Conservation (phyloP, 2,113 vertebrate genomes). For the Spheniscus mendiculus region DNA sequence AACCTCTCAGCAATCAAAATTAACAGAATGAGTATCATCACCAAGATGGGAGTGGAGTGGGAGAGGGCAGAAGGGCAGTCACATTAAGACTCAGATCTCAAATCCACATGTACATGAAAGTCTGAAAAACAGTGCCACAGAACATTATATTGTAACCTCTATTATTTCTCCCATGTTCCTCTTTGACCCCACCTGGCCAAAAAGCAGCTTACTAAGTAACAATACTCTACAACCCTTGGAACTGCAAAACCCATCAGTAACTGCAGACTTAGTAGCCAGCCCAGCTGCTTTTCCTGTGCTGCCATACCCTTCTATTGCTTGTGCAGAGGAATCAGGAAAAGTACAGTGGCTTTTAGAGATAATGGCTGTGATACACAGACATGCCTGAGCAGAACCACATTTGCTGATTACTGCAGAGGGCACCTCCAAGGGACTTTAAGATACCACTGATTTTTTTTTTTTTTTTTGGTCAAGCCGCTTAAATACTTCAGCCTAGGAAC, state of each 20-base stretch:
- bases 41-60: not conserved
- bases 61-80: not conserved
- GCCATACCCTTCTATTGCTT: not conserved
- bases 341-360: not conserved
- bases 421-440: not conserved
- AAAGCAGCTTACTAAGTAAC: not conserved
- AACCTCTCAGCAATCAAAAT: not conserved
- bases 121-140: not conserved
- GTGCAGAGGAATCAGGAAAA: not conserved
- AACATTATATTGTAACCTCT: not conserved
- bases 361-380: not conserved
- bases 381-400: too few relatives aligned
- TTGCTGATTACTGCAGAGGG: not conserved
- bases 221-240: not conserved
- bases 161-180: not conserved
- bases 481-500: not conserved
- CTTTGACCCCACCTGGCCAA: not conserved
- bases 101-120: not conserved
- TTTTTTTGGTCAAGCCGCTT: not conserved
- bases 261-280: not conserved
- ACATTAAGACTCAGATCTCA: not conserved
- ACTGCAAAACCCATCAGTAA: not conserved
- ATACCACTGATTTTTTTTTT: not conserved
- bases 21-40: not conserved
- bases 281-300: not conserved